A percentile compares a stretch with the other conserved stretches of the same genome.
These are phyloP conservation scores for Papilio protenor DNA, from an alignment of 2,888 invertebrate genomes.

Conservation along the genomic window DNA sequence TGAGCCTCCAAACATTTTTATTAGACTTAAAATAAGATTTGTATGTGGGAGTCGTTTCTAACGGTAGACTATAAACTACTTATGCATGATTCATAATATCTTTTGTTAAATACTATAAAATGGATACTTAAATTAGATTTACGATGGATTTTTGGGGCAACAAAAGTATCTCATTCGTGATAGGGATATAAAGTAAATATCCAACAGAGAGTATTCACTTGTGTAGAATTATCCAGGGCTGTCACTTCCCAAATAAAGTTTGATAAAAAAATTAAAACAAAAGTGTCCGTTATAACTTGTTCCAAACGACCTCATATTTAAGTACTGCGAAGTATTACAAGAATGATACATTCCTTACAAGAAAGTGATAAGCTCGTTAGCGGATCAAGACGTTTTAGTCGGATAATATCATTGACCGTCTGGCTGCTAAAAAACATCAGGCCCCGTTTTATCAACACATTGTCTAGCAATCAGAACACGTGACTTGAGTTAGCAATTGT, in stretches of 20 bases:
- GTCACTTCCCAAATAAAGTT: not conserved
- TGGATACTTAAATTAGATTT: constrained; percentile 10
- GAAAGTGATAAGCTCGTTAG: constrained; percentile 42
- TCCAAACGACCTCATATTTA: constrained; percentile 22
- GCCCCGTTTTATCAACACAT: constrained; percentile 42
- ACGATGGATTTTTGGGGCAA: not conserved
- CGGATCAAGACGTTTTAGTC: constrained; percentile 36
- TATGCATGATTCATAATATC: not conserved
- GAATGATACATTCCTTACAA: constrained; percentile 40
- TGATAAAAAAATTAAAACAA: constrained; percentile 16
- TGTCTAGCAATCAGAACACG: constrained; percentile 44
- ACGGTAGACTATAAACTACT: constrained; percentile 3
- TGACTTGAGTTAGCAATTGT: constrained; percentile 33
- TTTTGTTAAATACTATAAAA: constrained; percentile 10
- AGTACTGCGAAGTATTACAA: constrained; percentile 21
- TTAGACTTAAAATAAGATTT: not conserved
- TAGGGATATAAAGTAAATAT: not conserved
- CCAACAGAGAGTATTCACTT: not conserved
- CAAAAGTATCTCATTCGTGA: not conserved
- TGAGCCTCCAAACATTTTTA: not conserved
- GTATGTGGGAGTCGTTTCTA: constrained; percentile 5
- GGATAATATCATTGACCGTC: constrained; percentile 37
- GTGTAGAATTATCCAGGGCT: not conserved
- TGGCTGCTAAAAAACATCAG: constrained; percentile 37
- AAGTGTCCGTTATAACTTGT: constrained; percentile 35